Percentiles rank a stretch among this genome's conserved stretches.
Evolutionary conservation across 2,888 invertebrate species (phyloP).

Genomic region (Acronicta psi): DNA sequence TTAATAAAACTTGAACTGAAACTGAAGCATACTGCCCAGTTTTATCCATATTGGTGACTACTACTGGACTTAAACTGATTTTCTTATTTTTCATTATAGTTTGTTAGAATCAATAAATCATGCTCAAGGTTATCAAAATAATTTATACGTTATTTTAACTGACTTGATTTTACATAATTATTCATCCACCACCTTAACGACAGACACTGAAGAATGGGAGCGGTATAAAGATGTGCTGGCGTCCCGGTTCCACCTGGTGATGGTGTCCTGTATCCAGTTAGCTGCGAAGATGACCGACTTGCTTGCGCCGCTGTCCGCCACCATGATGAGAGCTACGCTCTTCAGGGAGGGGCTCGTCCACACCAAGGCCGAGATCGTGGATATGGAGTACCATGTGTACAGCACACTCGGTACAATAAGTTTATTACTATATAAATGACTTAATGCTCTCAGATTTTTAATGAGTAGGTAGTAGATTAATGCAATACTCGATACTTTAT

Average conservation of each 20-base stretch:
- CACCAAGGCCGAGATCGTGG: conserved; percentile 59
- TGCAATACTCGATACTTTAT: too few species aligned
- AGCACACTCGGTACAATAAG: conserved; percentile 57
- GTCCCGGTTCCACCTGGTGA: conserved; percentile 55
- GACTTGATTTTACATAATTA: background rate
- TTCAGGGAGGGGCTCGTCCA: conserved; percentile 46
- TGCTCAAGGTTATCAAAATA: too few species aligned
- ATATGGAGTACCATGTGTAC: conserved; percentile 65
- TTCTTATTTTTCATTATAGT: too few species aligned
- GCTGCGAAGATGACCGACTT: conserved; percentile 69
- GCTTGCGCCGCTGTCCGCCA: conserved; percentile 46
- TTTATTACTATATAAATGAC: background rate
- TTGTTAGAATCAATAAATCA: too few species aligned
- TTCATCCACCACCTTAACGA: background rate
- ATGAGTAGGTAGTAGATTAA: too few species aligned
- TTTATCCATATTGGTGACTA: too few species aligned
- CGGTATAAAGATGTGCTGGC: conserved; percentile 45
- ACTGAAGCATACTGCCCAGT: too few species aligned
- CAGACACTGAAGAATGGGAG: conserved; percentile 53
- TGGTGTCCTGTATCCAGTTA: conserved; percentile 67
- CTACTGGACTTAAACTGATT: too few species aligned
- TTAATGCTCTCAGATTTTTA: too few species aligned
- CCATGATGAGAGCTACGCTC: conserved; percentile 52
- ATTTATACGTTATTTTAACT: too few species aligned
- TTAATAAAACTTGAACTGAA: too few species aligned